Percentiles rank a stretch among this genome's conserved stretches.
These are phyloP conservation scores for Zapornia atra DNA, from an alignment of 2,113 vertebrate species.

Conservation along the genomic window DNA sequence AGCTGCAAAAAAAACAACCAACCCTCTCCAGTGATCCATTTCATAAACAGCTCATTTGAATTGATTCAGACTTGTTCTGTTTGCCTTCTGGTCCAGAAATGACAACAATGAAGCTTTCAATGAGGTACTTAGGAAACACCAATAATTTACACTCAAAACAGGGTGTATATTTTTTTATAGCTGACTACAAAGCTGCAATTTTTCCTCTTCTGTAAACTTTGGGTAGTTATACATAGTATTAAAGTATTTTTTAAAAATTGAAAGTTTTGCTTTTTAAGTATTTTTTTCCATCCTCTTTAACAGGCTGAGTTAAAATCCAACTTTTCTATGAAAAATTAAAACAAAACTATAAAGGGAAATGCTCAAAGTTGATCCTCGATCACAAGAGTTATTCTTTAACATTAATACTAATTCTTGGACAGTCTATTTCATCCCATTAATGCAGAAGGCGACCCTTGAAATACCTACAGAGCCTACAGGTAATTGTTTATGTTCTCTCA, in stretches of 20 bases:
- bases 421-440: background rate
- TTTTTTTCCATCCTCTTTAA: background rate
- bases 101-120: background rate
- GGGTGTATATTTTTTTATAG: background rate
- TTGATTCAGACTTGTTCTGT: background rate
- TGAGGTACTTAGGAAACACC: background rate
- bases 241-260: background rate
- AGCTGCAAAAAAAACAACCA: background rate
- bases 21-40: background rate
- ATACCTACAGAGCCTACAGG: background rate
- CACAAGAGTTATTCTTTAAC: background rate
- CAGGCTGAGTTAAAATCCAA: background rate
- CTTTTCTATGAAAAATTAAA: background rate
- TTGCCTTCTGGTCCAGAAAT: background rate
- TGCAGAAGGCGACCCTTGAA: background rate
- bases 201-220: background rate
- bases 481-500: conserved; percentile 32
- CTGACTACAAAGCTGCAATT: background rate
- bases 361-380: background rate
- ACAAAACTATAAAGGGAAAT: background rate
- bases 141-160: background rate
- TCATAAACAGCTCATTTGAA: background rate
- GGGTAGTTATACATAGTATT: background rate
- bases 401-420: background rate
- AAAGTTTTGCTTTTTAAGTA: background rate